Base-by-base conservation (phyloP, 2,113 vertebrate genomes). In the Solea senegalensis region DNA sequence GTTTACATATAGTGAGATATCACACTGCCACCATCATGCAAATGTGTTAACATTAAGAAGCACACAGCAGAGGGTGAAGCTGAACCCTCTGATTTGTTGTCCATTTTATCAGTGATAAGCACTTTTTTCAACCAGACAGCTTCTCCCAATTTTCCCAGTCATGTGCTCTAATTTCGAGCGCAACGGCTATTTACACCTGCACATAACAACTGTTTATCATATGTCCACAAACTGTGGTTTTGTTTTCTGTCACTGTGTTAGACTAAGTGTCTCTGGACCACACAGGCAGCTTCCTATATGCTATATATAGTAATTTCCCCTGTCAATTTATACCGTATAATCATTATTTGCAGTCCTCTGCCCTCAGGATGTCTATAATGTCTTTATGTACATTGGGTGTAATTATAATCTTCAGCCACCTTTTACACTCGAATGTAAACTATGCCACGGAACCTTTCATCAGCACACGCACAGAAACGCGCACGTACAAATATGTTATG, bases 241-340 rank as follows among this genome's bases (percentile, higher is more conserved):
- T 74, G 52, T 26, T 58, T 75, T 78, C 59, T 75, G 82, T 76
- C 76, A 53, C 65, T 50, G 27, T 13, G 15, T 78, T 61, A 60
- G 69, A 79, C 21, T 15, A 63, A 51, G 55, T 59, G 55, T 75
- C 43, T 80, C 64, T 60, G 55, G 87, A 86, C 86, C 86, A 88
- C 88, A 90, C 88, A 88, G 54, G 72, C 39, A 72, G 79, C 68
- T 80, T 88, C 85, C 78, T 84, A 85, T 81, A 80, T 73, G 51
- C 67, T 80, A 51, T 6, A 72, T 80, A 51, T 6, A 72, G 74
- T 64, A 16, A 76, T 85, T 82, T 81, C 59, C 54, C 65, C 71
- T 45, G 27, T 55, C 65, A 7, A 60, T 54, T 72, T 34, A 34
- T 69, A 76, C 46, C 56, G 69, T 72, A 67, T 86, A 90, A 89